Evolutionary conservation across 2,888 invertebrate genomes (phyloP), one percentile per base, ranked within the genome.

Genomic region (Drosophila paranaensis): DNA sequence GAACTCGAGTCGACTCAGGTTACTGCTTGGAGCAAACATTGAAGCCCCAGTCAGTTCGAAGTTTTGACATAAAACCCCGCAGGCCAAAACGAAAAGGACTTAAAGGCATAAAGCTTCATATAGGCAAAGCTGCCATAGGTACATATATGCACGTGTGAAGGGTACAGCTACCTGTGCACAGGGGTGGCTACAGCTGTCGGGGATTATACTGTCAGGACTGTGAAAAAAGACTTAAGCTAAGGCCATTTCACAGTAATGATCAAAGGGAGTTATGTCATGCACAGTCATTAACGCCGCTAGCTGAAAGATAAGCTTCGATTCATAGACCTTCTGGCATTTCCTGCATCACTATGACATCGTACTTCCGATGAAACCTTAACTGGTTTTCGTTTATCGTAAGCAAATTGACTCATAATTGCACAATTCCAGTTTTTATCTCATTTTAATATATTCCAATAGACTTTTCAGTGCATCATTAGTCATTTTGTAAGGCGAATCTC

Each of bases 41-140:
- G 76, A 74, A 77, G 74, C 70, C 70, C 55, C 70, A 70, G 35
- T 11, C 30, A 40, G 27, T 61, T 72, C 30, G 25, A 57, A 58
- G 61, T 53, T 53, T 45, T 51, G 77, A 82, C 72, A 80, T 86
- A 80, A 82, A 87, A 65, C 79, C 84, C 87, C 66, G 60, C 67
- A 64, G 68, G 73, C 56, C 53, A 65, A 77, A 69, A 64, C 53
- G 66, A 54, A 60, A 60, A 54, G 60, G 56, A 45, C 60, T 68
- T 71, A 16, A 76, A 40, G 60, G 60, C 37, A 65, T 35, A 39
- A 16, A 60, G 65, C 69, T 64, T 39, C 25, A 39, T 8, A 35
- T 35, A 35, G 16, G n/a, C 20, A 33, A 16, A 35, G 20, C 16
- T 13, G 27, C 60, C 60, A 64, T 64, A 53, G 27, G 33, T 20